phyloP scores from a whole-genome alignment of 2,113 vertebrate species.

The Rhabdornis inornatus region DNA sequence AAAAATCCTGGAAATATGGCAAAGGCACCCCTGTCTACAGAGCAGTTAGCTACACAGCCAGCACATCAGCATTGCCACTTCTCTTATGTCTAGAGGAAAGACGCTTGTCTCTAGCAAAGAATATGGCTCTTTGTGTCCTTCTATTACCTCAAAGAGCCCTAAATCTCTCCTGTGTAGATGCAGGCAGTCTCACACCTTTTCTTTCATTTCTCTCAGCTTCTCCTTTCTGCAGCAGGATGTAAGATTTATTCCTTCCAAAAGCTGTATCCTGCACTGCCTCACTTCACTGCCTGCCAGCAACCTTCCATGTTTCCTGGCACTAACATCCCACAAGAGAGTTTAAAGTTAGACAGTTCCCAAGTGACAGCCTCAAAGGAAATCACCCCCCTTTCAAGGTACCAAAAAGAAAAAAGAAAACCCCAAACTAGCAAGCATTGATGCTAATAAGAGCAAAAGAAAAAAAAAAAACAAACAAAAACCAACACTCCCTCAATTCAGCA shows the following conservation, averaged over 20 bases:
- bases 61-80: neutral
- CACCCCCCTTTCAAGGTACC: neutral
- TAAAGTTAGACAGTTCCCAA: neutral
- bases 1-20: neutral
- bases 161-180: neutral
- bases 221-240: neutral
- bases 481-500: neutral
- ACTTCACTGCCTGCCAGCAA: neutral
- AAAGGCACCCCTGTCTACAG: neutral
- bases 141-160: neutral
- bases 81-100: neutral
- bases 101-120: neutral
- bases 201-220: neutral
- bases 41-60: neutral
- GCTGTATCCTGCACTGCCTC: neutral
- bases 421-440: neutral
- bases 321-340: neutral
- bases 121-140: neutral
- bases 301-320: neutral
- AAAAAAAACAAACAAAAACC: neutral
- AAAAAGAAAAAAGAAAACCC: neutral
- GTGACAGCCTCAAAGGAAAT: neutral
- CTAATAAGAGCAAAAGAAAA: neutral
- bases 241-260: neutral
- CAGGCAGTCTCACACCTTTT: neutral